Evolutionary conservation across 2,888 invertebrate genomes (phyloP), one percentile per base, ranked within the genome.

Genomic region (Ophion costatus): DNA sequence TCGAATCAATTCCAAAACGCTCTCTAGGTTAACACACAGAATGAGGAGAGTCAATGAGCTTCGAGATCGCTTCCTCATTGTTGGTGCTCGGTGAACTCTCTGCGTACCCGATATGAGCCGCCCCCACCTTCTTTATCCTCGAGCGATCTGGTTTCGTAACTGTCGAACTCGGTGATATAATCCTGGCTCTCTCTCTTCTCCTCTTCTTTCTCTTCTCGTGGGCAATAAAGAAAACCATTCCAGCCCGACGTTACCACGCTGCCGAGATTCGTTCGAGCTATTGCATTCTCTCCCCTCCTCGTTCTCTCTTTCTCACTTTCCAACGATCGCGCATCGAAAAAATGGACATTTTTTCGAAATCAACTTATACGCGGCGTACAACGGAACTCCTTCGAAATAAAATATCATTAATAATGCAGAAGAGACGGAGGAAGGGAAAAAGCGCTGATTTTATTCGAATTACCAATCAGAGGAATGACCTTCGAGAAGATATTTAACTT

Each of bases 201-300:
- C 20, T 67, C 38, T 33, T 11, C 45, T 51, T 14, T 51, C 51
- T 14, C 51, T 63, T 61, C 7, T 7, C 45, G 59, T 77, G 67
- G 22, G 61, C 67, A 74, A 81, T 77, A 81, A 84, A 84, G 77
- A 56, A 84, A 76, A 74, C 63, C 77, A 69, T 77, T 77, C 57
- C 38, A 20, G 59, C 24, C 20, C n/a, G 20, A 38, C 7, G 38
- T n/a, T 64, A n/a, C 24, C 29, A 38, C 66, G 20, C n/a, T 20
- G 3, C 33, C 66, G 24, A 71, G 57, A 59, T 73, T 73, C 51
- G 11, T 56, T 57, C n/a, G 6, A 38, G 5, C 11, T 14, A 64
- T 64, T 64, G n/a, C 33, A 17, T n/a, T 38, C 33, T n/a, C 33
- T 17, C 24, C 10, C n/a, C 38, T 64, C 33, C 24, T 29, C 29